Percentiles rank a stretch among this genome's conserved stretches.
phyloP scores from a whole-genome alignment of 2,888 invertebrate species.

The Erebia epiphron region DNA sequence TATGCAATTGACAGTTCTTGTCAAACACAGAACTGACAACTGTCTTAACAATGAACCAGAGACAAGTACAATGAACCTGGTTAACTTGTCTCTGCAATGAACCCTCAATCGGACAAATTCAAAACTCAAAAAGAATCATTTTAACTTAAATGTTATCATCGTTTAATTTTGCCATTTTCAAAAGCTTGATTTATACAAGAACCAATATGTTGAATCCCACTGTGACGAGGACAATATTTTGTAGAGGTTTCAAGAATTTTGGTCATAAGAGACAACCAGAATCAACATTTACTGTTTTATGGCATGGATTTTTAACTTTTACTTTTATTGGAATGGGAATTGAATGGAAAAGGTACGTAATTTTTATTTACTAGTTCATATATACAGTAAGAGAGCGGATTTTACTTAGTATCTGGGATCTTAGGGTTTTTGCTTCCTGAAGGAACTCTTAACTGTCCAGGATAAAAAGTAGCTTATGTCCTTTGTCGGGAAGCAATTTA shows the following conservation, averaged over 20 bases:
- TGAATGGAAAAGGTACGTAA: slow-evolving; percentile 66
- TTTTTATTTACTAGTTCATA: background rate
- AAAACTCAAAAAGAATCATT: background rate
- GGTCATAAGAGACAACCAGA: slow-evolving; percentile 69
- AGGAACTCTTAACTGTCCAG: too few species aligned
- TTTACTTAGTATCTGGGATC: too few species aligned
- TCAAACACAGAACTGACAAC: too few species aligned
- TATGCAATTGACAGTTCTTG: too few species aligned
- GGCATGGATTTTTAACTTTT: slow-evolving; percentile 74
- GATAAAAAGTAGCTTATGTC: too few species aligned
- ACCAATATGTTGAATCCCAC: slow-evolving; percentile 7
- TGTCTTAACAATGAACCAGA: too few species aligned
- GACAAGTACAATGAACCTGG: too few species aligned
- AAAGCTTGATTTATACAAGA: background rate
- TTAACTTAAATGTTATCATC: background rate
- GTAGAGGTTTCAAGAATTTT: slow-evolving; percentile 69
- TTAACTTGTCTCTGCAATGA: too few species aligned
- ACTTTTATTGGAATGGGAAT: slow-evolving; percentile 64
- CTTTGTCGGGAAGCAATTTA: too few species aligned
- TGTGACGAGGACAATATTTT: background rate
- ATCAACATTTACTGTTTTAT: slow-evolving; percentile 60
- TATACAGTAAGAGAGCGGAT: too few species aligned
- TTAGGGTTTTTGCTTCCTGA: too few species aligned
- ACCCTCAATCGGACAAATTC: too few species aligned
- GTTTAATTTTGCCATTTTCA: background rate